These are phyloP conservation scores for Emydura subglobosa DNA, from an alignment of 2,113 vertebrate genomes.

Conservation along the genomic window DNA sequence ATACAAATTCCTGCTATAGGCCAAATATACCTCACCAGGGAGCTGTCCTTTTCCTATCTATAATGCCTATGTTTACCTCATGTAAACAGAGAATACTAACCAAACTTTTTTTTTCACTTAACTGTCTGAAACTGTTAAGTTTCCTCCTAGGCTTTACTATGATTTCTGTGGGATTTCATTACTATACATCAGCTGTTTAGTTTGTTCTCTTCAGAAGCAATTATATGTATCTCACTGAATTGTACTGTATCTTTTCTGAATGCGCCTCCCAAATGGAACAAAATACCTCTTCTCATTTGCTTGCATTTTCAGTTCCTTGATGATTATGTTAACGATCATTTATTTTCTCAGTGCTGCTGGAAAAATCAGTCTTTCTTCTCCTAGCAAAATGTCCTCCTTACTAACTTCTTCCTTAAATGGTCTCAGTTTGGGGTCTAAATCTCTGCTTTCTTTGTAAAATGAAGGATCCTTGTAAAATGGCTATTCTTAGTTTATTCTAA, in stretches of 20 bases:
- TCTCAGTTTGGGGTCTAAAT: neutral
- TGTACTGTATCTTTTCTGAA: slow-evolving; percentile 23
- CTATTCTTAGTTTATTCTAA: neutral
- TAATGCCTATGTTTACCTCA: neutral
- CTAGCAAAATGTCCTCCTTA: neutral
- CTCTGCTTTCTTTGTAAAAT: neutral
- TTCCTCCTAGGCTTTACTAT: neutral
- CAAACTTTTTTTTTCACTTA: neutral
- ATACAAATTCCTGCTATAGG: neutral
- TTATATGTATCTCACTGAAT: slow-evolving; percentile 20
- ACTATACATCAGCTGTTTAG: slow-evolving; percentile 5
- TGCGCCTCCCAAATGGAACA: slow-evolving; percentile 11
- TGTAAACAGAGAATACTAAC: neutral
- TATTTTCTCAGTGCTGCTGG: neutral
- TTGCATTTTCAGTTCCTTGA: slow-evolving; percentile 19
- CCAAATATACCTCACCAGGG: neutral
- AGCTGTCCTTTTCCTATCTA: neutral
- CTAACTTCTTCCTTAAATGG: neutral
- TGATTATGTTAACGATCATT: neutral
- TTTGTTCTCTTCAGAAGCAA: slow-evolving; percentile 52
- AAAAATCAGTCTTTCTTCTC: neutral
- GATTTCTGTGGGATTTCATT: slow-evolving; percentile 9
- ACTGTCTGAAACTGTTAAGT: neutral
- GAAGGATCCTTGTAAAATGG: neutral
- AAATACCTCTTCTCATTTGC: slow-evolving; percentile 38